These are phyloP conservation scores for Mythimna albipuncta DNA, from an alignment of 2,888 invertebrate species.

Conservation along the genomic window DNA sequence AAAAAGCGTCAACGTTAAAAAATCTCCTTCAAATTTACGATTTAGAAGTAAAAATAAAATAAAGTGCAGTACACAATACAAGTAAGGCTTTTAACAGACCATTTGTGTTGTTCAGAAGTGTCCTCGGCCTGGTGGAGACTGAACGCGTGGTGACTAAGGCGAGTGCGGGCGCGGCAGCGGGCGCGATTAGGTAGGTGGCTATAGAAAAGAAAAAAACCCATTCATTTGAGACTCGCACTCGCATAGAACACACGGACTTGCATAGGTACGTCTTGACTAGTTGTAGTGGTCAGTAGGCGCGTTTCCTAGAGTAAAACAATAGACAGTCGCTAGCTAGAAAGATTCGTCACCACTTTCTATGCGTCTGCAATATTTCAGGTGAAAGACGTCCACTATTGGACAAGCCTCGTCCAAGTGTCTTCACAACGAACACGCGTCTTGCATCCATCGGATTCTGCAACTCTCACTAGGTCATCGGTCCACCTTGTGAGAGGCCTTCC, in stretches of 20 bases:
- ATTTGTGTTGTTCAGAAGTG: conserved; percentile 58
- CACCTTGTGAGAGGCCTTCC: no score
- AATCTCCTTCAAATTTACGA: conserved; percentile 15
- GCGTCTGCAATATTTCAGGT: no score
- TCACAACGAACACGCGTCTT: no score
- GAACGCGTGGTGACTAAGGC: background rate
- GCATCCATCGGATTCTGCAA: no score
- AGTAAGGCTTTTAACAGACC: conserved; percentile 65
- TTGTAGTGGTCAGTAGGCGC: background rate
- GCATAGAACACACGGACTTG: no score
- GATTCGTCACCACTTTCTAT: no score
- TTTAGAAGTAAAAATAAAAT: conserved; percentile 53
- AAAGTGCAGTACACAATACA: conserved; percentile 46
- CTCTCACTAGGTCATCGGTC: no score
- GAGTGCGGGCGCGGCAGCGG: background rate
- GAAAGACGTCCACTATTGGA: no score
- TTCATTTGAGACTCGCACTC: no score
- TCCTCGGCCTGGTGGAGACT: conserved; percentile 5
- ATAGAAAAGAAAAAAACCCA: background rate
- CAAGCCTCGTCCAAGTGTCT: no score
- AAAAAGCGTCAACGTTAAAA: conserved; percentile 17
- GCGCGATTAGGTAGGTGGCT: background rate
- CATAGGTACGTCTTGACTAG: background rate
- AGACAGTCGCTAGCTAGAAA: background rate
- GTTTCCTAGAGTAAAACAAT: background rate